These are phyloP conservation scores for Sarcophaga caerulescens DNA, from an alignment of 2,888 invertebrate species.

Conservation along the genomic window DNA sequence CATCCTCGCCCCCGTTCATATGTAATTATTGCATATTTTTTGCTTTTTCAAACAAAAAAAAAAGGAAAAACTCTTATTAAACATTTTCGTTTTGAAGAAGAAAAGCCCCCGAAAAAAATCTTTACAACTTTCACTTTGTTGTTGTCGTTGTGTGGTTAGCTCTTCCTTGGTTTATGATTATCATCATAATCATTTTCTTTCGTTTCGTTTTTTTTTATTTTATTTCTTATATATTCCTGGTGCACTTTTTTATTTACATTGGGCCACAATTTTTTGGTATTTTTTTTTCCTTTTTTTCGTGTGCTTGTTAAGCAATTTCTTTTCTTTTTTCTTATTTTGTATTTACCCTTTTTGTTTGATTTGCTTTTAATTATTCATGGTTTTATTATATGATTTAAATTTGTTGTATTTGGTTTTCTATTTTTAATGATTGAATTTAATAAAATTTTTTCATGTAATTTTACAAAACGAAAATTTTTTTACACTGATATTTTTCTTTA, in stretches of 20 bases:
- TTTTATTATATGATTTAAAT: constrained; percentile 20
- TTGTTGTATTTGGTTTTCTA: constrained; percentile 8
- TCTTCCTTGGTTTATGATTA: constrained; percentile 36
- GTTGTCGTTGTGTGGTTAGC: constrained; percentile 44
- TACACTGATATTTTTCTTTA: constrained; percentile 51
- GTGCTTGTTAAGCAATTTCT: constrained; percentile 18
- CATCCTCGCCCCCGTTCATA: constrained; percentile 12
- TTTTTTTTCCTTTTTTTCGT: neutral
- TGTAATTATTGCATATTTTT: constrained; percentile 45
- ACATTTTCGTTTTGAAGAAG: constrained; percentile 1
- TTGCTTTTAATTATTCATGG: constrained; percentile 44
- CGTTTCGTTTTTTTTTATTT: constrained; percentile 21
- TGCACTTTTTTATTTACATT: constrained; percentile 61
- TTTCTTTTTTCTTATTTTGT: constrained; percentile 7
- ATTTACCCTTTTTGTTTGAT: constrained; percentile 44
- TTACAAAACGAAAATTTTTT: constrained; percentile 62
- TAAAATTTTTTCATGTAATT: constrained; percentile 35
- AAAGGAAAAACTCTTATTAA: too few relatives aligned
- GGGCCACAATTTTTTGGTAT: constrained; percentile 25
- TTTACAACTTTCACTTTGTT: constrained; percentile 64
- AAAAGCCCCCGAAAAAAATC: constrained; percentile 28
- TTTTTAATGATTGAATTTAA: constrained; percentile 30
- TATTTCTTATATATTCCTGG: constrained; percentile 14
- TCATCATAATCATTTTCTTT: neutral
- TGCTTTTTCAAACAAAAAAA: neutral